A percentile compares a stretch with the other conserved stretches of the same genome.
Evolutionary conservation across 2,888 invertebrate species (phyloP).

Genomic region (Fragum sueziense): DNA sequence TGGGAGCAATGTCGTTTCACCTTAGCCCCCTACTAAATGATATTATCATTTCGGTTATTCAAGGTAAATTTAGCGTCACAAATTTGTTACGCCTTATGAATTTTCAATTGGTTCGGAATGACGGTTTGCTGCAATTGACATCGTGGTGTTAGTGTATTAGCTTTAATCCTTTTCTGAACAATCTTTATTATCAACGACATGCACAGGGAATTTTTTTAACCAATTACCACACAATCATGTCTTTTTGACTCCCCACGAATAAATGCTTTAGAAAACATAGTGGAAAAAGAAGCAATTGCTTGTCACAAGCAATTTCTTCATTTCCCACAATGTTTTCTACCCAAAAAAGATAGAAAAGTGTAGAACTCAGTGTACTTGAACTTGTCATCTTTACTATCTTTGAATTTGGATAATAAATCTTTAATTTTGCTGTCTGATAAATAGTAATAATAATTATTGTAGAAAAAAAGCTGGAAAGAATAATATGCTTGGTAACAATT

Average conservation of each 20-base stretch:
- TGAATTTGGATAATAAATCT: too few species aligned
- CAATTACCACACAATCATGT: background rate
- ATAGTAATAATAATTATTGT: too few species aligned
- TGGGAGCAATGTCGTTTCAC: background rate
- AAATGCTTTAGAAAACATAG: too few species aligned
- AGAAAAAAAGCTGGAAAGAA: too few species aligned
- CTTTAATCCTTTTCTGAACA: background rate
- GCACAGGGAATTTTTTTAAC: background rate
- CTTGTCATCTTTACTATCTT: too few species aligned
- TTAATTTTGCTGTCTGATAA: too few species aligned
- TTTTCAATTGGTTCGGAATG: conserved; percentile 24
- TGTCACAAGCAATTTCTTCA: background rate
- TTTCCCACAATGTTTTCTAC: conserved; percentile 13
- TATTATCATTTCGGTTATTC: conserved; percentile 35
- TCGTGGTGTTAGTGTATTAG: conserved; percentile 33
- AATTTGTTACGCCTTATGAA: conserved; percentile 52
- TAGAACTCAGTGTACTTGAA: too few species aligned
- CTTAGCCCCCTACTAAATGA: conserved; percentile 38
- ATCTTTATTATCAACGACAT: background rate
- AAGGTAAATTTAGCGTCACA: conserved; percentile 52
- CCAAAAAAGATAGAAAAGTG: too few species aligned
- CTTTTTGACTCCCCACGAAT: background rate
- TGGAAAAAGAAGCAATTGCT: conserved; percentile 6
- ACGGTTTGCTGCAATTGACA: conserved; percentile 37
- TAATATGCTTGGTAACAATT: too few species aligned